A percentile compares a stretch with the other conserved stretches of the same genome.
phyloP scores from a whole-genome alignment of 2,888 invertebrate species.

The Caenorhabditis sp. region DNA sequence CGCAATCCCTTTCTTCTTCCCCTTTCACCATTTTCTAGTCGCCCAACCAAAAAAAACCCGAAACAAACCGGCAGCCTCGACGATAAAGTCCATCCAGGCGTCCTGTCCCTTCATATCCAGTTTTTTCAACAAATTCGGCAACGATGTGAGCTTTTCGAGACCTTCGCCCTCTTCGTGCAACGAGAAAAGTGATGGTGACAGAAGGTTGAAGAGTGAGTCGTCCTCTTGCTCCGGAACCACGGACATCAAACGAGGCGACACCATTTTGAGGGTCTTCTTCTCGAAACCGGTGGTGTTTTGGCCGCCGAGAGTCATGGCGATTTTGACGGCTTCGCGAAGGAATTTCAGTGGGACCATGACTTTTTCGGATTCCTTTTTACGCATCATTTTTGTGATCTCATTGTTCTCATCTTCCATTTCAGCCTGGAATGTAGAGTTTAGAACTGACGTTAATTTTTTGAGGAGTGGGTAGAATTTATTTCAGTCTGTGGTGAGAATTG shows the following conservation, averaged over 20 bases:
- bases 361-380: slow-evolving; percentile 48
- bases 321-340: slow-evolving; percentile 57
- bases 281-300: slow-evolving; percentile 66
- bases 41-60: slow-evolving; percentile 2
- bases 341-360: slow-evolving; percentile 58
- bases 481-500: too few relatives aligned
- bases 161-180: slow-evolving; percentile 65
- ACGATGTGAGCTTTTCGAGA: slow-evolving; percentile 59
- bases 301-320: slow-evolving; percentile 62
- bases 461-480: too few relatives aligned
- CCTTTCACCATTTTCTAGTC: background rate
- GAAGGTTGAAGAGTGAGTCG: slow-evolving; percentile 54
- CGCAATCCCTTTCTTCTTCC: background rate
- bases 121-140: slow-evolving; percentile 60
- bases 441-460: too few relatives aligned
- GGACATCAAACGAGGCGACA: slow-evolving; percentile 65
- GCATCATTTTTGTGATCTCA: slow-evolving; percentile 33
- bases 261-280: slow-evolving; percentile 64
- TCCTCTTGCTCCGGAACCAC: slow-evolving; percentile 64
- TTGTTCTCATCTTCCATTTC: slow-evolving; percentile 45
- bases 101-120: slow-evolving; percentile 61
- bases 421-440: slow-evolving; percentile 5
- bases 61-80: slow-evolving; percentile 62
- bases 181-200: slow-evolving; percentile 68
- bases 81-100: slow-evolving; percentile 68